A percentile compares a stretch with the other conserved stretches of the same genome.
Evolutionary conservation across 2,888 invertebrate species (phyloP).

Genomic region (Diarsia brunnea): DNA sequence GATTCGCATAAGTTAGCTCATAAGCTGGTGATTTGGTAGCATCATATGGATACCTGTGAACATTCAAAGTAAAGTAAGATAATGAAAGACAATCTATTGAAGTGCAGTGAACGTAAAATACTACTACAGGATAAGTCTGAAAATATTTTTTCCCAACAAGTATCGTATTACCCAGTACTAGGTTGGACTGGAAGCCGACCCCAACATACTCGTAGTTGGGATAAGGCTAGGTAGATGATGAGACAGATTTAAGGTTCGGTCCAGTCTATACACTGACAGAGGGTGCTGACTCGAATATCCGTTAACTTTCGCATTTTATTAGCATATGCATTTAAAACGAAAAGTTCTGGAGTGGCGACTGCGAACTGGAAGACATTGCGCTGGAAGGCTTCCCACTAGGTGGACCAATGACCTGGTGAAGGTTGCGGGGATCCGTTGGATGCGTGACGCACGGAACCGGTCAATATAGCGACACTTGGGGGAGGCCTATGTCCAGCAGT

Average conservation of each 20-base stretch:
- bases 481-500: no score
- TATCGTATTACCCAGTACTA: not conserved
- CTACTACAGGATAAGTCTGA: not conserved
- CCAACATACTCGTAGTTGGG: no score
- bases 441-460: no score
- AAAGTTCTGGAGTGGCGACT: no score
- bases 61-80: not conserved
- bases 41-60: constrained; percentile 86
- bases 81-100: not conserved
- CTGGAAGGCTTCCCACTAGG: no score
- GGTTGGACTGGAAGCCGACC: not conserved
- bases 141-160: not conserved
- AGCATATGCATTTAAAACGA: no score
- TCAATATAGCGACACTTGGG: no score
- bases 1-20: constrained; percentile 79
- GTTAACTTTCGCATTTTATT: no score
- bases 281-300: no score
- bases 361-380: no score
- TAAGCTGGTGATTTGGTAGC: constrained; percentile 82
- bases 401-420: no score
- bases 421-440: no score
- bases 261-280: not conserved
- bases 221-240: not conserved
- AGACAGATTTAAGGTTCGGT: not conserved
- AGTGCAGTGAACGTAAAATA: not conserved